These are phyloP conservation scores for Carlito syrichta DNA, from an alignment of 2,113 vertebrate species.

Conservation along the genomic window DNA sequence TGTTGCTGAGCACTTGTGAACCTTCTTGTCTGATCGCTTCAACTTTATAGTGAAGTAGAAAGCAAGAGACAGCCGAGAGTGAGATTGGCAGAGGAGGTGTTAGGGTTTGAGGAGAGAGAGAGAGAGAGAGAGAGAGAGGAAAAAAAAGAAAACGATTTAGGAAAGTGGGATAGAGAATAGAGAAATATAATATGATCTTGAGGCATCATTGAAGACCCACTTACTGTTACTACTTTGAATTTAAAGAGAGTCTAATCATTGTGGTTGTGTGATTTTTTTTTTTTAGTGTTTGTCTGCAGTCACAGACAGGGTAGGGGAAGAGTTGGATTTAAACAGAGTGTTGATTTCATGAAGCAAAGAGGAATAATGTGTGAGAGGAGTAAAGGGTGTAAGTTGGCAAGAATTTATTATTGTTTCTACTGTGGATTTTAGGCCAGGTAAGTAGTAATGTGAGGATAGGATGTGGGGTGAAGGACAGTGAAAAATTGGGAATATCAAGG, in stretches of 20 bases:
- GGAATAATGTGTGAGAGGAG: neutral
- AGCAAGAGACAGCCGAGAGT: neutral
- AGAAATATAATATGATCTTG: neutral
- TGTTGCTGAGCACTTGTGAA: neutral
- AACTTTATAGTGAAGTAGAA: neutral
- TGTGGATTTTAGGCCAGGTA: neutral
- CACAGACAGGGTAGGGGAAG: neutral
- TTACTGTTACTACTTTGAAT: neutral
- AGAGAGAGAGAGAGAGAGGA: neutral
- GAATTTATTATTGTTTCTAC: neutral
- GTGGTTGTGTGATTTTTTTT: neutral
- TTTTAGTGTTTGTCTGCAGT: neutral
- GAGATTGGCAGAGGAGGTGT: neutral
- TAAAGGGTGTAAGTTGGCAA: neutral
- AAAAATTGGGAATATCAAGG: neutral
- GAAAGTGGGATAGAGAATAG: neutral
- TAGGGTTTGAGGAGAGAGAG: neutral
- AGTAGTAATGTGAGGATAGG: neutral
- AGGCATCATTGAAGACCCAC: neutral
- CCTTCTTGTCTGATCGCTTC: neutral
- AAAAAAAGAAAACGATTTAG: neutral
- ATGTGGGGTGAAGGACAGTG: neutral
- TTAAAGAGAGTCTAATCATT: neutral
- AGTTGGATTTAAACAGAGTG: neutral
- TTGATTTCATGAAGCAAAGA: neutral